Evolutionary conservation across 2,888 invertebrate species (phyloP).

Genomic region (Pristionchus maxplancki): DNA sequence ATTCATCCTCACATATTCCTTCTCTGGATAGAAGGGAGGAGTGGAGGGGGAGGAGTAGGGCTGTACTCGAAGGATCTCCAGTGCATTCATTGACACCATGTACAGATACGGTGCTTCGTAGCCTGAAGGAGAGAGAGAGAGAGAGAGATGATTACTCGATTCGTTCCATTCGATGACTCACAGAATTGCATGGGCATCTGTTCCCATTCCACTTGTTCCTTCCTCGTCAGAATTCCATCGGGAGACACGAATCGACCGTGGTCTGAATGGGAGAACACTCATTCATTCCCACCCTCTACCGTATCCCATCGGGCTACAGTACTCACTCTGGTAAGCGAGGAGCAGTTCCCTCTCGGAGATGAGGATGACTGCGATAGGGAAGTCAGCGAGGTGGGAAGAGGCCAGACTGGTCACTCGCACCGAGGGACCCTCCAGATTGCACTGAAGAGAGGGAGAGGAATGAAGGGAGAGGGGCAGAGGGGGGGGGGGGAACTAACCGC

Average conservation of each 20-base stretch:
- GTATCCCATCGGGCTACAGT: neutral
- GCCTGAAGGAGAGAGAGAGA: neutral
- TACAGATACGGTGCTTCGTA: slow-evolving; percentile 40
- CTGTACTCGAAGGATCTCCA: slow-evolving; percentile 39
- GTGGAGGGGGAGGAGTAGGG: slow-evolving; percentile 17
- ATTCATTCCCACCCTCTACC: neutral
- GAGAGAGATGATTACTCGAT: neutral
- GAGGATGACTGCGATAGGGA: slow-evolving; percentile 66
- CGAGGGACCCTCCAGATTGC: neutral
- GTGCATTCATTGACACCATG: slow-evolving; percentile 16
- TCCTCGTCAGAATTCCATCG: slow-evolving; percentile 47
- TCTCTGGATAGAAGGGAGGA: slow-evolving; percentile 24
- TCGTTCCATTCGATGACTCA: neutral
- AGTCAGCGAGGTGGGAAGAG: slow-evolving; percentile 62
- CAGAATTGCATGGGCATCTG: slow-evolving; percentile 45
- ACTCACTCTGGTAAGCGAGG: slow-evolving; percentile 72
- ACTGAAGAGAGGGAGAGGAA: neutral
- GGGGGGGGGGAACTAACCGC: too few species aligned
- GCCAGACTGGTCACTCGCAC: slow-evolving; percentile 50
- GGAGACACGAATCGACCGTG: slow-evolving; percentile 50
- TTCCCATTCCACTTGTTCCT: slow-evolving; percentile 45
- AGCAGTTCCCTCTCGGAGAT: slow-evolving; percentile 69
- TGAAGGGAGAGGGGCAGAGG: neutral
- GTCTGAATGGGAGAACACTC: neutral
- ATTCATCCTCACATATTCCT: slow-evolving; percentile 30